A percentile compares a stretch with the other conserved stretches of the same genome.
Conservation (phyloP, 2,888 invertebrate genomes). For the Drosophila antonietae region DNA sequence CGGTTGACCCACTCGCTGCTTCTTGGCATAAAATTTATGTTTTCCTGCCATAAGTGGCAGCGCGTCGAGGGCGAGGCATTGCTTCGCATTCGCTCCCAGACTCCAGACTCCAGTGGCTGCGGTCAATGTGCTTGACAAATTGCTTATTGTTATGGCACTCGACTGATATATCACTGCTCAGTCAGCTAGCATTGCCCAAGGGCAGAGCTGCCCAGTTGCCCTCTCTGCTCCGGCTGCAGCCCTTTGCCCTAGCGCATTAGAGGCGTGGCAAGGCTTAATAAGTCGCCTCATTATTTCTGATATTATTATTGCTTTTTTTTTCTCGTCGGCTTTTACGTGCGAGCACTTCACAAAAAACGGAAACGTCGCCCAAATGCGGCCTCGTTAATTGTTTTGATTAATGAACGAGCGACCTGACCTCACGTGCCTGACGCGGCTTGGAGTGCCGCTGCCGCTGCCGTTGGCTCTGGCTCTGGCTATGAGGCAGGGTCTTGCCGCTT, state of each 20-base stretch:
- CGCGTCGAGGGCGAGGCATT: constrained; percentile 33
- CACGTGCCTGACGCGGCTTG: constrained; percentile 55
- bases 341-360: constrained; percentile 72
- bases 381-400: constrained; percentile 81
- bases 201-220: background rate
- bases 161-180: constrained; percentile 40
- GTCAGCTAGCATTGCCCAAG: background rate
- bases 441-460: background rate
- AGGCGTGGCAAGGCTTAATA: constrained; percentile 66
- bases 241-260: constrained; percentile 17
- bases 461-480: too few species aligned
- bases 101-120: constrained; percentile 37
- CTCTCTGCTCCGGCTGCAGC: constrained; percentile 3
- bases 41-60: constrained; percentile 78
- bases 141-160: constrained; percentile 78
- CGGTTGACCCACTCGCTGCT: constrained; percentile 27
- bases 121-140: constrained; percentile 82
- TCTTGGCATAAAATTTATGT: constrained; percentile 76
- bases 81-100: background rate
- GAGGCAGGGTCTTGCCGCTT: constrained; percentile 21
- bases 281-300: constrained; percentile 75
- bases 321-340: constrained; percentile 60
- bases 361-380: constrained; percentile 78
- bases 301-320: constrained; percentile 5
- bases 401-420: constrained; percentile 76